A percentile compares a stretch with the other conserved stretches of the same genome.
phyloP scores from a whole-genome alignment of 2,113 vertebrate genomes.

The Mohoua ochrocephala region DNA sequence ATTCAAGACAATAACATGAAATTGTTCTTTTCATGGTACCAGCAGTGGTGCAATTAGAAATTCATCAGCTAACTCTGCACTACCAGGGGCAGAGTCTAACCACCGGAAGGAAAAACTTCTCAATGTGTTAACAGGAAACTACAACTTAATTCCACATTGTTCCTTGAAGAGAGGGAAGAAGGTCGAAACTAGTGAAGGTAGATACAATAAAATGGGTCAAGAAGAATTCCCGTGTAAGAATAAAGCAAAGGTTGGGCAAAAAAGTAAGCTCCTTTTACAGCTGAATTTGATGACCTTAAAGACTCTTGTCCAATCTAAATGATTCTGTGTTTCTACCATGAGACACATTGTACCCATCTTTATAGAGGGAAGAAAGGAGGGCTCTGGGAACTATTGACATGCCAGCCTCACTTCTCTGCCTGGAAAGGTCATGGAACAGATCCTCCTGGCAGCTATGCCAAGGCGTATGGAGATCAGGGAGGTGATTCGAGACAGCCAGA shows the following conservation, averaged over 20 bases:
- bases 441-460: not conserved
- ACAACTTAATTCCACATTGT: not conserved
- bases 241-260: not conserved
- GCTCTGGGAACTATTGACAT: fast-evolving
- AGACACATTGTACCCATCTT: not conserved
- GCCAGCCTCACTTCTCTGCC: not conserved
- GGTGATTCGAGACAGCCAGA: not conserved
- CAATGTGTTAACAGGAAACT: not conserved
- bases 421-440: not conserved
- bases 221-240: not conserved
- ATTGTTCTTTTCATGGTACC: not conserved
- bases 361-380: not conserved
- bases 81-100: not conserved
- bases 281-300: not conserved
- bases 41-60: not conserved
- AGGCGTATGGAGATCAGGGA: not conserved
- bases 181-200: not conserved
- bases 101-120: not conserved
- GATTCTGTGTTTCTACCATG: not conserved
- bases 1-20: not conserved
- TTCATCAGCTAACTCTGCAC: not conserved
- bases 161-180: not conserved
- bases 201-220: not conserved
- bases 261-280: not conserved
- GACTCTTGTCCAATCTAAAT: not conserved